A percentile compares a stretch with the other conserved stretches of the same genome.
These are phyloP conservation scores for Thalassarche chlororhynchos DNA, from an alignment of 2,113 vertebrate genomes.

Conservation along the genomic window DNA sequence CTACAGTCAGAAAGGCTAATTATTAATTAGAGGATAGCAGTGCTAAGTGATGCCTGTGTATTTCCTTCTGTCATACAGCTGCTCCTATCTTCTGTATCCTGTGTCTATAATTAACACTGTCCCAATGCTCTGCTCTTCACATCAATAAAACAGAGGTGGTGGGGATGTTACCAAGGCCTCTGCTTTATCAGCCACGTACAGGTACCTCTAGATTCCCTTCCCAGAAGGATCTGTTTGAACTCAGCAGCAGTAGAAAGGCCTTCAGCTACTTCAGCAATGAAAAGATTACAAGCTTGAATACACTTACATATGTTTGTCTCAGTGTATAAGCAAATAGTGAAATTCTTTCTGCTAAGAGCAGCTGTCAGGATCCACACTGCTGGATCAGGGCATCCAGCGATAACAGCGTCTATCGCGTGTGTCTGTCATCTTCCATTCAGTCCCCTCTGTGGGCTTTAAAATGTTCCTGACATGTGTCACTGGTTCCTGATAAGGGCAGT, in stretches of 20 bases:
- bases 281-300: neutral
- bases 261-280: neutral
- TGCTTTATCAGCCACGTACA: neutral
- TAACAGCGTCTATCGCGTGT: rapidly evolving
- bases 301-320: neutral
- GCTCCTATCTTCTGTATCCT: neutral
- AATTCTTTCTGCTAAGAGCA: neutral
- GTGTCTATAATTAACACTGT: neutral
- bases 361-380: neutral
- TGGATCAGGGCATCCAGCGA: neutral
- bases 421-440: neutral
- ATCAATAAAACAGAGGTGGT: neutral
- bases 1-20: neutral
- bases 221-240: neutral
- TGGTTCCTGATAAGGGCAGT: neutral
- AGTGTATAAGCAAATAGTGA: neutral
- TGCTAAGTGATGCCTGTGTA: neutral
- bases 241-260: neutral
- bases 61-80: neutral
- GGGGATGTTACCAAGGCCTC: neutral
- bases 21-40: neutral
- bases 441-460: neutral
- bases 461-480: too few relatives aligned
- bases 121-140: neutral
- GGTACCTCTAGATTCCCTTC: neutral